Conservation (phyloP, 2,888 invertebrate genomes). For the Molorchus minor region DNA sequence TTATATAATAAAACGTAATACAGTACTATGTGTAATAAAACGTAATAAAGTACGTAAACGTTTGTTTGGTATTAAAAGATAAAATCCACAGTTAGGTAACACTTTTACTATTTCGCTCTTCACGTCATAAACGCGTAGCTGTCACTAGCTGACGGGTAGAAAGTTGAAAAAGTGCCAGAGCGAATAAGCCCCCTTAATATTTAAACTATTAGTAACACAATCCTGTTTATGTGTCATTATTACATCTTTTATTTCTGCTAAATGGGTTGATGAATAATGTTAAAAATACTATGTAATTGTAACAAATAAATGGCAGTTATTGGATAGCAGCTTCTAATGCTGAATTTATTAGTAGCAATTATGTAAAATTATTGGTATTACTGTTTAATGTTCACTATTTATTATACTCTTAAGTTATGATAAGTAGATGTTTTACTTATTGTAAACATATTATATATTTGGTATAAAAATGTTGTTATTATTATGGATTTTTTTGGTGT, state of each 20-base stretch:
- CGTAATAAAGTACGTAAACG: too few relatives aligned
- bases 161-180: too few relatives aligned
- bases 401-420: background rate
- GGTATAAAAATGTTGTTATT: constrained; percentile 1
- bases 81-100: too few relatives aligned
- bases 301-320: background rate
- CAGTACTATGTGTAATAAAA: too few relatives aligned
- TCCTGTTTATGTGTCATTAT: background rate
- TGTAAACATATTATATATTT: constrained; percentile 1
- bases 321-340: background rate
- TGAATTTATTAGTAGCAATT: constrained; percentile 1
- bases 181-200: too few relatives aligned
- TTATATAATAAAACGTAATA: too few relatives aligned
- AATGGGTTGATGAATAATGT: background rate
- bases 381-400: background rate
- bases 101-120: too few relatives aligned
- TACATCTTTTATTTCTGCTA: too few relatives aligned
- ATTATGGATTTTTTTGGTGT: background rate
- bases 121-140: too few relatives aligned
- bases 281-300: background rate
- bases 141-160: too few relatives aligned
- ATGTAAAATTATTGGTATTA: background rate
- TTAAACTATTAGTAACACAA: too few relatives aligned
- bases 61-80: too few relatives aligned
- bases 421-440: background rate